Evolutionary conservation across 2,888 invertebrate genomes (phyloP).

Genomic region (Agrochola macilenta): DNA sequence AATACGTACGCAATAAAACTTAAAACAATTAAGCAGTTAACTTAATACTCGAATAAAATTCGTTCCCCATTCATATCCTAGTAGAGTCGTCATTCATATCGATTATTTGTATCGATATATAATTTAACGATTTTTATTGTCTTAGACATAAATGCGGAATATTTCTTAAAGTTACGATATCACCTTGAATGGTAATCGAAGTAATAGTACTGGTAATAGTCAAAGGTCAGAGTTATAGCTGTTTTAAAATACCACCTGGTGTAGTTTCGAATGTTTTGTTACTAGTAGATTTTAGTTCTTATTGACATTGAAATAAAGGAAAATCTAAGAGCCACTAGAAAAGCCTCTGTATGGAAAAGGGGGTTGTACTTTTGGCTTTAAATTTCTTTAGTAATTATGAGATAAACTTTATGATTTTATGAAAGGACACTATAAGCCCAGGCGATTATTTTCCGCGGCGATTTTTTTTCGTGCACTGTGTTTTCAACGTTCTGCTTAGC

Average conservation of each 20-base stretch:
- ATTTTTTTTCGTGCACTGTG: too few species aligned
- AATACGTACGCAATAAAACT: conserved; percentile 55
- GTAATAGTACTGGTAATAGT: conserved; percentile 69
- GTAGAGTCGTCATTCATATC: conserved; percentile 69
- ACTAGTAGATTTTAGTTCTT: background rate
- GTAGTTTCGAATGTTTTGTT: background rate
- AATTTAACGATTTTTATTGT: conserved; percentile 69
- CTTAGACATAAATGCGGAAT: conserved; percentile 73
- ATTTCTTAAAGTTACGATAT: conserved; percentile 75
- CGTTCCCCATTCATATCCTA: conserved; percentile 76
- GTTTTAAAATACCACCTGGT: conserved; percentile 37
- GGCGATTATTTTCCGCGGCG: too few species aligned
- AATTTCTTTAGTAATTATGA: too few species aligned
- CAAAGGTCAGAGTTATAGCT: conserved; percentile 56
- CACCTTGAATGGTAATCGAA: conserved; percentile 76
- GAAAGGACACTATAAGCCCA: background rate
- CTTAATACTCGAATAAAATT: conserved; percentile 75
- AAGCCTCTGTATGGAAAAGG: too few species aligned
- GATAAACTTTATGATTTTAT: background rate
- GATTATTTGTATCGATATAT: conserved; percentile 62
- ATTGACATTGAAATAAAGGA: background rate
- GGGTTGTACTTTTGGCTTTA: background rate
- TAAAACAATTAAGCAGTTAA: conserved; percentile 72
- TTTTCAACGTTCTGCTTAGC: too few species aligned
- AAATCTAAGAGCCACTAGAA: background rate